phyloP scores from a whole-genome alignment of 2,113 vertebrate species.

The Oxyruncus cristatus region DNA sequence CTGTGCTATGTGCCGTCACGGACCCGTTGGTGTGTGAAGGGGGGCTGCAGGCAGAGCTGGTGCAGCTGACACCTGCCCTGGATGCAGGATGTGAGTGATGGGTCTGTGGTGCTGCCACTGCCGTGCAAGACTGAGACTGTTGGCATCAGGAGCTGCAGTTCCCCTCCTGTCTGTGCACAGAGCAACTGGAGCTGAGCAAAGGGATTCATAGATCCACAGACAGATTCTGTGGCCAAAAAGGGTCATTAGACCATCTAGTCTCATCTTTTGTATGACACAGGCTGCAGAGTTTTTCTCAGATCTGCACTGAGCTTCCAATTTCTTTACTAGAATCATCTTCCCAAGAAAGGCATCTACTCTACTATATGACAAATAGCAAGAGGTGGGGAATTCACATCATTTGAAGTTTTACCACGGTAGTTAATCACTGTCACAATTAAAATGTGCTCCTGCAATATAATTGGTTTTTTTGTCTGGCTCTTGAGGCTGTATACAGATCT shows the following conservation, averaged over 20 bases:
- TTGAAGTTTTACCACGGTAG: not conserved
- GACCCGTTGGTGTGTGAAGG: too few relatives aligned
- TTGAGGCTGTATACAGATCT: not conserved
- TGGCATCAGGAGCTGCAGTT: rapidly evolving
- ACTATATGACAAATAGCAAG: not conserved
- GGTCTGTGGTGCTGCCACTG: too few relatives aligned
- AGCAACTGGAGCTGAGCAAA: not conserved
- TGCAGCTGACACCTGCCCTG: rapidly evolving
- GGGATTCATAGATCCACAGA: not conserved
- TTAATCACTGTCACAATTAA: not conserved
- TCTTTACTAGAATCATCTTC: not conserved
- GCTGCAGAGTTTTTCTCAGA: not conserved
- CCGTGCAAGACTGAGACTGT: not conserved
- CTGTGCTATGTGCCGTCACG: not conserved
- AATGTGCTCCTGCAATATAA: not conserved
- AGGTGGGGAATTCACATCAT: not conserved
- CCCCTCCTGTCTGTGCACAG: not conserved
- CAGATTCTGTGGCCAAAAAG: not conserved
- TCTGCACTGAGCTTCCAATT: not conserved
- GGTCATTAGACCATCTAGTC: too few relatives aligned
- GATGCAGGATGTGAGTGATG: too few relatives aligned
- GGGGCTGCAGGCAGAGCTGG: not conserved
- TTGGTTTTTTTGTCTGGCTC: not conserved
- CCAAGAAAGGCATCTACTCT: not conserved
- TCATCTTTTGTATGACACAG: not conserved